These are phyloP conservation scores for Chloroceryle inda DNA, from an alignment of 2,797 vertebrate genomes.

Conservation along the genomic window DNA sequence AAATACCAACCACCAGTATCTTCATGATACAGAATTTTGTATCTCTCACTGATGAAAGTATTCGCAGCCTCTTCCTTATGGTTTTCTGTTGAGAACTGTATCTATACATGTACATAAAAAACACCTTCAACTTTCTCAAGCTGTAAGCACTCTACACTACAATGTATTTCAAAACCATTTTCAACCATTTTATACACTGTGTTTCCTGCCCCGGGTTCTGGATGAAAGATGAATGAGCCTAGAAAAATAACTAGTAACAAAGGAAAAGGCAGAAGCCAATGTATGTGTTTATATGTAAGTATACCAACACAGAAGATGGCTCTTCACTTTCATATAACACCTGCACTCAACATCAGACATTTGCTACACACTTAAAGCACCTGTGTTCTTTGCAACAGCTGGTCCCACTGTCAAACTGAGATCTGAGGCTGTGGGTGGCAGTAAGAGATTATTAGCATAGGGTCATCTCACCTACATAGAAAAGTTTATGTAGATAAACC, in stretches of 20 bases:
- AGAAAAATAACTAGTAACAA: not conserved
- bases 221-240: not conserved
- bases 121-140: rapidly evolving
- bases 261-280: not conserved
- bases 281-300: not conserved
- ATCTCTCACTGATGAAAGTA: not conserved
- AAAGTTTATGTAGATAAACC: too few species aligned
- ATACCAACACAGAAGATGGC: not conserved
- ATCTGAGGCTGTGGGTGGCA: not conserved
- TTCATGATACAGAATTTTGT: not conserved
- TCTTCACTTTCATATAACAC: not conserved
- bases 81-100: not conserved
- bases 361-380: not conserved
- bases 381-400: not conserved
- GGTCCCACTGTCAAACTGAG: not conserved
- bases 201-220: not conserved
- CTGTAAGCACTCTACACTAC: not conserved
- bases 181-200: not conserved
- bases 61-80: not conserved
- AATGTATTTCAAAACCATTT: not conserved
- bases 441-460: not conserved
- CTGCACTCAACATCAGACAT: not conserved
- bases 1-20: not conserved
- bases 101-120: not conserved
- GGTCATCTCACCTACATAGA: not conserved